These are phyloP conservation scores for Aphelocoma californica DNA, from an alignment of 2,797 vertebrate genomes.

Conservation along the genomic window DNA sequence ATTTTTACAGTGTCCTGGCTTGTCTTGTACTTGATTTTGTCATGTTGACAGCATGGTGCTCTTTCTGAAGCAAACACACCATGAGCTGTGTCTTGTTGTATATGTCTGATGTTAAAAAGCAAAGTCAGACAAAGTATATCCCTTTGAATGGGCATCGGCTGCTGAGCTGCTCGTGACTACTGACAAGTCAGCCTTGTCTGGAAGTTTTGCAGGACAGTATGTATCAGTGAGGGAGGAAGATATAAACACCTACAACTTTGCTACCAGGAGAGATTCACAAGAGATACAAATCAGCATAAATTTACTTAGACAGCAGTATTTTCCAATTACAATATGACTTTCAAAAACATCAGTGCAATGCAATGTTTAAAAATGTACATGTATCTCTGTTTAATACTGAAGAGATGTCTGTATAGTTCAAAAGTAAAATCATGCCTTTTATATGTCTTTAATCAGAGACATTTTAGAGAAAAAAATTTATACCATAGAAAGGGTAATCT, in stretches of 20 bases:
- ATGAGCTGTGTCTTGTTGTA: conserved; percentile 58
- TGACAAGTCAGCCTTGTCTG: background rate
- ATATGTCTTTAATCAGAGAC: background rate
- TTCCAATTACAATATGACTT: background rate
- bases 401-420: background rate
- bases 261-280: background rate
- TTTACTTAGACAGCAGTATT: background rate
- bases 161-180: background rate
- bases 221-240: background rate
- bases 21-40: conserved; percentile 65
- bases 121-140: background rate
- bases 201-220: background rate
- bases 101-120: conserved; percentile 43
- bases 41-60: conserved; percentile 54
- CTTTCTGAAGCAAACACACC: conserved; percentile 57
- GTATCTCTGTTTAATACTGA: background rate
- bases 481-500: background rate
- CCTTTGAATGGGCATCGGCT: background rate
- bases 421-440: conserved; percentile 19
- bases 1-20: conserved; percentile 51
- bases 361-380: background rate
- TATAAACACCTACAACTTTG: background rate
- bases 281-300: background rate
- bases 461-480: background rate
- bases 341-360: background rate